Base-by-base conservation (phyloP, 1,140 invertebrate genomes). In the Caenorhabditis briggsae region DNA sequence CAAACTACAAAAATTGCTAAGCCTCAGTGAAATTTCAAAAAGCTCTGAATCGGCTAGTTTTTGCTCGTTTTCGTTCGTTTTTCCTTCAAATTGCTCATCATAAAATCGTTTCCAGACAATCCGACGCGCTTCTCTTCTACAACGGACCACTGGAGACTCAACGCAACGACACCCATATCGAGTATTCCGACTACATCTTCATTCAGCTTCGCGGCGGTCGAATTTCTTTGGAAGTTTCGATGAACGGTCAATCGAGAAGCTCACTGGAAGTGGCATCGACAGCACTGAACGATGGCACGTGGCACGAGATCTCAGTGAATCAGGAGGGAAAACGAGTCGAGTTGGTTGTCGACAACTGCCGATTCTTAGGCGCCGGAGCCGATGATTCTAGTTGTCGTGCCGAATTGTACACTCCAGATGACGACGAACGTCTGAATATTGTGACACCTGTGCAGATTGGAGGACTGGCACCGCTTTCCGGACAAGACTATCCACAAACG, bases 351-450 rank as follows among this genome's bases (percentile, higher is more conserved):
- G 90, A 91, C 74, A 88, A 92, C 58, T 91, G 90, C 59, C 82
- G 85, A 50, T 86, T 43, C 61, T 48, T 84, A 33, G 83, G 87
- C 8, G 83, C 70, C 11, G 70, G 84, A 16, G n/a, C 90, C 18
- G 82, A 87, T 50, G 55, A 64, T 55, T 55, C 50, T n/a, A 86
- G 61, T 23, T 88, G 86, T 53, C 55, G 64, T 41, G 20, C 46
- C 9, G 53, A 58, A 3, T 48, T 65, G 16, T 53, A 83, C n/a
- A 89, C 86, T 23, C 43, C 90, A 78, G 92, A 92, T 83, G 91
- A 92, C 83, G 92, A 92, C 82, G 91, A 92, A 83, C 87, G 92
- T 25, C 86, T 92, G 46, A 92, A 92, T 82, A 89, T 92, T 48
- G 89, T 90, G 18, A 87, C 88, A 0, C 92, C 91, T 5, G 83